Evolutionary conservation across 2,113 vertebrate species (phyloP), one percentile per base, ranked within the genome.

Genomic region (Girardinichthys multiradiatus): DNA sequence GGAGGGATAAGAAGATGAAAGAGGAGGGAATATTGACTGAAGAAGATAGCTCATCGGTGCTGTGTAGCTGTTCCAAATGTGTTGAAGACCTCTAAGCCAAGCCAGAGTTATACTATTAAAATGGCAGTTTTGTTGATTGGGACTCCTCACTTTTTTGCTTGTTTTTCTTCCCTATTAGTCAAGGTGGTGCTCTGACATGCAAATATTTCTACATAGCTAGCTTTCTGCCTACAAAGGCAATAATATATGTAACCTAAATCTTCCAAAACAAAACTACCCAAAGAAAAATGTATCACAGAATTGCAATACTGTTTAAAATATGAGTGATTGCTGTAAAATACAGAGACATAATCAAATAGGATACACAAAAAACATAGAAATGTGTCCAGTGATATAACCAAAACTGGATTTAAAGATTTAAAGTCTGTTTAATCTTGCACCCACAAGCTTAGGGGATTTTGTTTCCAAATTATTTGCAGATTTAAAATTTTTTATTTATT

Each of bases 1-100:
- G 76, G 75, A 79, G 71, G 79, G 81, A 85, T 82, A 60, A 85
- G 60, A 80, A 45, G 85, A 90, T 90, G 74, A 79, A 91, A 86
- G 81, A 66, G 33, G 31, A 63, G 67, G 26, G 67, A 57, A 72
- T 85, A 90, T 88, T 74, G 88, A 89, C 75, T 77, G 57, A 79
- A 75, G 71, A 65, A 76, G 74, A 59, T 76, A 81, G 59, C 65
- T 74, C 81, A 64, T 80, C 70, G 84, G 59, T 81, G 77, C 77
- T 80, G 64, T 79, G 76, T 72, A 80, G 76, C 71, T 71, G 81
- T 70, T 63, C 69, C 85, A 79, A 79, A 79, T 51, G 61, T 75
- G 63, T 67, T 48, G 62, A 62, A 81, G 68, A 79, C 68, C 66
- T 63, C 11, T 26, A 17, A 68, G 19, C 33, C 79, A 83, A 81